Evolutionary conservation across 2,797 vertebrate species (phyloP).

Genomic region (Tympanoctomys barrerae): DNA sequence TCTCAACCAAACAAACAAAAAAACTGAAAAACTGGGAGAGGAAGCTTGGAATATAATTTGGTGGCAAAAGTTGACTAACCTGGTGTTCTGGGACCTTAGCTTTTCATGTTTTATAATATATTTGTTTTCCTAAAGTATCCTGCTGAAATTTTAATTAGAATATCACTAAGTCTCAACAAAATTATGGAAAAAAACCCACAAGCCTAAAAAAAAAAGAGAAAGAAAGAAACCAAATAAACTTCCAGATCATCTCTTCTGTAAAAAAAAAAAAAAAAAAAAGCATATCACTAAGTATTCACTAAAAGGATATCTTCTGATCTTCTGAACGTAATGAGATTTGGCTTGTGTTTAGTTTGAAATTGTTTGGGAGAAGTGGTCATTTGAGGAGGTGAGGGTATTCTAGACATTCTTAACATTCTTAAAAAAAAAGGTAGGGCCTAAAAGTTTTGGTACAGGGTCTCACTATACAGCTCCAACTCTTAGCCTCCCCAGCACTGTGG

Average conservation of each 20-base stretch:
- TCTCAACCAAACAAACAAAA: neutral
- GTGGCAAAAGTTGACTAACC: neutral
- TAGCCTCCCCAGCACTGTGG: no score
- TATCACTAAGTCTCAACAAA: neutral
- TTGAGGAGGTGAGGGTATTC: neutral
- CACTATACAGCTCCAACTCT: no score
- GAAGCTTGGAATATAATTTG: neutral
- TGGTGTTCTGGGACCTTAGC: neutral
- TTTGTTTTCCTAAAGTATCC: neutral
- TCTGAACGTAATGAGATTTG: constrained; percentile 12
- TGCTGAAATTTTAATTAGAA: neutral
- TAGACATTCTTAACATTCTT: neutral
- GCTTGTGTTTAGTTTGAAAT: neutral
- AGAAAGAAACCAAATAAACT: no score
- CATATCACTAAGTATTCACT: neutral
- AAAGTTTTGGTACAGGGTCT: neutral
- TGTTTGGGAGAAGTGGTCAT: neutral
- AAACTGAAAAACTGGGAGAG: neutral
- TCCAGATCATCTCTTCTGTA: no score
- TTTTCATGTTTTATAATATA: neutral
- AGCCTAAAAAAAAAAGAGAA: no score
- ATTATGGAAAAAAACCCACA: no score
- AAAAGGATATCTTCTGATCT: neutral
- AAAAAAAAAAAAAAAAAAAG: no score
- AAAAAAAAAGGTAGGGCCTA: neutral